phyloP scores from a whole-genome alignment of 2,113 vertebrate genomes.

The Clarias gariepinus region DNA sequence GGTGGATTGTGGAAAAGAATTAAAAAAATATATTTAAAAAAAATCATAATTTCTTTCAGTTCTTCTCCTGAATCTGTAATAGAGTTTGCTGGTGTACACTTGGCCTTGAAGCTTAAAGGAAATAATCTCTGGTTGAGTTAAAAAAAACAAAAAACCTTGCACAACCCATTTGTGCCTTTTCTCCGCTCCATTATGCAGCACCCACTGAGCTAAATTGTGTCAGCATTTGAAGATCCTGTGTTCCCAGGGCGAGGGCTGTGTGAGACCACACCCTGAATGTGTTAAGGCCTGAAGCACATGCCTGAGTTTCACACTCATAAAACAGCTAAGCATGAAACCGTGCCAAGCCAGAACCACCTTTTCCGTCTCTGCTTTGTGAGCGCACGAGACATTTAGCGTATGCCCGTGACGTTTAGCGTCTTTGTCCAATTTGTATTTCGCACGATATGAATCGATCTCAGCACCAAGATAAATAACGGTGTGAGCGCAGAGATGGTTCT shows the following conservation, averaged over 20 bases:
- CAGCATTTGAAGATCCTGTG: slow-evolving; percentile 12
- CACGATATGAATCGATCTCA: slow-evolving; percentile 3
- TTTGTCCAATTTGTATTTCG: neutral
- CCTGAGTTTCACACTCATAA: slow-evolving; percentile 20
- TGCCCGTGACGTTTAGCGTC: slow-evolving; percentile 9
- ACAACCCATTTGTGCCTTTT: slow-evolving; percentile 11
- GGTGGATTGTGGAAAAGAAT: neutral
- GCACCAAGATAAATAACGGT: neutral
- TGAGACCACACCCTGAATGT: slow-evolving; percentile 42
- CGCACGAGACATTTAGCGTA: neutral
- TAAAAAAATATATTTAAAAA: neutral
- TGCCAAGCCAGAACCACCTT: slow-evolving; percentile 21
- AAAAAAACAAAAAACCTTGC: neutral
- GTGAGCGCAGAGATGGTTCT: neutral
- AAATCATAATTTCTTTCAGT: neutral
- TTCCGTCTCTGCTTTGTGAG: slow-evolving; percentile 7
- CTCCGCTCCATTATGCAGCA: neutral
- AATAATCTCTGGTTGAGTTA: slow-evolving; percentile 4
- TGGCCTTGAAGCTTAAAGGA: neutral
- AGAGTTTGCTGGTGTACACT: neutral
- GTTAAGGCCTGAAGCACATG: slow-evolving; percentile 43
- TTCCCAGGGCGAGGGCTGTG: neutral
- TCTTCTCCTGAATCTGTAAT: slow-evolving; percentile 12
- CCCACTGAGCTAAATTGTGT: slow-evolving; percentile 15
- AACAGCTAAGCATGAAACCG: slow-evolving; percentile 11